These are phyloP conservation scores for Tachysurus vachellii DNA, from an alignment of 2,113 vertebrate species.

Conservation along the genomic window DNA sequence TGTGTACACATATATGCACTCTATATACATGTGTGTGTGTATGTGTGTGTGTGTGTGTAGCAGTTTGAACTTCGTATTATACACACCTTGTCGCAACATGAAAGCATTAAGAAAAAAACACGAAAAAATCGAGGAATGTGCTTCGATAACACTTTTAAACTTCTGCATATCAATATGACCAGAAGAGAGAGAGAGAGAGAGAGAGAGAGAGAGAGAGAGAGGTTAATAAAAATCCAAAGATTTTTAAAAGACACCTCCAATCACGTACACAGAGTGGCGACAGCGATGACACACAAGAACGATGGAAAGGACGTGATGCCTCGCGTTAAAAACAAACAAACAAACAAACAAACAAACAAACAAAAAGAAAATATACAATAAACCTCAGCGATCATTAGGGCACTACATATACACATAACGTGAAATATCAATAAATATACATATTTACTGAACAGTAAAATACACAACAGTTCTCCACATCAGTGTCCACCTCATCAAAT, in stretches of 20 bases:
- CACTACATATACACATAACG: slow-evolving; percentile 65
- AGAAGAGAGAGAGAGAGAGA: slow-evolving; percentile 48
- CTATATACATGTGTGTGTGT: slow-evolving; percentile 71
- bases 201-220: slow-evolving; percentile 47
- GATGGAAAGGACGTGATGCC: slow-evolving; percentile 55
- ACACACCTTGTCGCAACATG: slow-evolving; percentile 64
- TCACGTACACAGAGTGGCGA: slow-evolving; percentile 57
- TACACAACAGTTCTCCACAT: slow-evolving; percentile 35
- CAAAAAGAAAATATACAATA: slow-evolving; percentile 43
- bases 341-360: slow-evolving; percentile 47
- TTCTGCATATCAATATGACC: slow-evolving; percentile 62
- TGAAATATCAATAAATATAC: slow-evolving; percentile 67
- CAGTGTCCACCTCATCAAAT: slow-evolving; percentile 30
- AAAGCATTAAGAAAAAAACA: slow-evolving; percentile 64
- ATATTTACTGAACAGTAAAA: slow-evolving; percentile 63
- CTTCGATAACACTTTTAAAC: slow-evolving; percentile 66
- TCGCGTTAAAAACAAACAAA: slow-evolving; percentile 58
- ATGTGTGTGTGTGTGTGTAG: slow-evolving; percentile 53
- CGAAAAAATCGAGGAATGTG: slow-evolving; percentile 73
- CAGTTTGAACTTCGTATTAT: slow-evolving; percentile 58
- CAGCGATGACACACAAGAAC: slow-evolving; percentile 53
- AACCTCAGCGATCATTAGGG: slow-evolving; percentile 58
- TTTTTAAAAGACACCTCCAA: slow-evolving; percentile 57
- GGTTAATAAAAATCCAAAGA: slow-evolving; percentile 54
- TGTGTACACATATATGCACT: slow-evolving; percentile 75